Evolutionary conservation across 2,888 invertebrate species (phyloP).

Genomic region (Meandrusa payeni): DNA sequence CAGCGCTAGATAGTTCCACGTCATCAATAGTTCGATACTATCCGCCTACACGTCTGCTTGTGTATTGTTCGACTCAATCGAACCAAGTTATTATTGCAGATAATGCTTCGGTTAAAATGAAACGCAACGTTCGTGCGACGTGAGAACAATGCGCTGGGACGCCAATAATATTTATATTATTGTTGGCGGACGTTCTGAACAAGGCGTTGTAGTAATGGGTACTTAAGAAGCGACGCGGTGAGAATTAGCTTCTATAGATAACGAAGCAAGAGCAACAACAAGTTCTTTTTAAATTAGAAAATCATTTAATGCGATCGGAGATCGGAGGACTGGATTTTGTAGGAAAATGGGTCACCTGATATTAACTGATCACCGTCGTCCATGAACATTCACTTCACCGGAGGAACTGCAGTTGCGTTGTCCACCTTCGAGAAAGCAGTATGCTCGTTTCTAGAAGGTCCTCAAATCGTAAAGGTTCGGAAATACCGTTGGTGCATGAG

Average conservation of each 20-base stretch:
- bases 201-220: conserved; percentile 4
- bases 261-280: not conserved
- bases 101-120: conserved; percentile 66
- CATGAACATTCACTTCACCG: too few species aligned
- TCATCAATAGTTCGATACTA: conserved; percentile 48
- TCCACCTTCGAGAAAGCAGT: too few species aligned
- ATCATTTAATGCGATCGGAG: too few species aligned
- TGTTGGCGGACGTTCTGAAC: conserved; percentile 24
- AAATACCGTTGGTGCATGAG: too few species aligned
- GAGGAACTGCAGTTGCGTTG: too few species aligned
- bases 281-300: not conserved
- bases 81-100: conserved; percentile 70
- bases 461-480: too few species aligned
- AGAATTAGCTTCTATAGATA: conserved; percentile 2
- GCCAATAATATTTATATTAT: conserved; percentile 39
- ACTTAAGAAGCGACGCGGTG: conserved; percentile 7
- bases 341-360: too few species aligned
- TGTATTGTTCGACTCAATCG: conserved; percentile 68
- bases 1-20: conserved; percentile 39
- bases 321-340: too few species aligned
- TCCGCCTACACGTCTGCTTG: conserved; percentile 57
- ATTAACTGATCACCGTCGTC: too few species aligned
- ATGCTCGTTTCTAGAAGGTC: too few species aligned
- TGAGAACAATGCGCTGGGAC: conserved; percentile 45
- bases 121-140: conserved; percentile 29